Evolutionary conservation across 2,113 vertebrate genomes (phyloP), one percentile per base, ranked within the genome.

Genomic region (Papio anubis): DNA sequence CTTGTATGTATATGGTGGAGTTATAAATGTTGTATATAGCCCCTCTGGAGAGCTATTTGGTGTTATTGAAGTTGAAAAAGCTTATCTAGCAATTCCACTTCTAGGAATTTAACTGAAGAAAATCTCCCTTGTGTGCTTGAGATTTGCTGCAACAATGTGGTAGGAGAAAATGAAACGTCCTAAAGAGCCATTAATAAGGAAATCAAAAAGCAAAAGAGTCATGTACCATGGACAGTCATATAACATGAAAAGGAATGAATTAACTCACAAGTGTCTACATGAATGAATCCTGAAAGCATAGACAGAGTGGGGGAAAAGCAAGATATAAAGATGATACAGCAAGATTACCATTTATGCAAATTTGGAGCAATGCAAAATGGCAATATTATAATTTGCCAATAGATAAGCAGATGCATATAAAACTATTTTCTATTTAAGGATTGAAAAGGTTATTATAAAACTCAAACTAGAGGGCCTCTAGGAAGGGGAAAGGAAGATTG

Each of bases 1-100:
- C 18, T n/a, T 9, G 4, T 4, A 2, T 0, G 0, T 20, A 5
- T 18, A 18, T 10, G 20, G 32, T 9, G 6, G 32, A 20, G 43
- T 11, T 59, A 8, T 55, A 76, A 72, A 68, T 72, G 52, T 88
- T 35, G 35, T 2, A 52, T 35, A 38, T 1, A 52, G 52, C 32
- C 25, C 8, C 66, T 27, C 40, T 21, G n/a, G 55, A 80, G 81
- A 55, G 57, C 50, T 50, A 14, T 52, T 16, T 61, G 45, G 12
- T 81, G 50, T 64, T 35, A 48, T 2, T 6, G 32, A 61, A 68
- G n/a, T n/a, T 20, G 75, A 66, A 72, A 90, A 80, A 18, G 9
- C 57, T 95, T 38, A 87, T 50, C 50, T 8, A 40, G 61, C n/a
- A 70, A 72, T 48, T 72, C 48, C 43, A 32, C 40, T 94, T 90